These are phyloP conservation scores for Troides helena DNA, from an alignment of 2,888 invertebrate genomes.

Conservation along the genomic window DNA sequence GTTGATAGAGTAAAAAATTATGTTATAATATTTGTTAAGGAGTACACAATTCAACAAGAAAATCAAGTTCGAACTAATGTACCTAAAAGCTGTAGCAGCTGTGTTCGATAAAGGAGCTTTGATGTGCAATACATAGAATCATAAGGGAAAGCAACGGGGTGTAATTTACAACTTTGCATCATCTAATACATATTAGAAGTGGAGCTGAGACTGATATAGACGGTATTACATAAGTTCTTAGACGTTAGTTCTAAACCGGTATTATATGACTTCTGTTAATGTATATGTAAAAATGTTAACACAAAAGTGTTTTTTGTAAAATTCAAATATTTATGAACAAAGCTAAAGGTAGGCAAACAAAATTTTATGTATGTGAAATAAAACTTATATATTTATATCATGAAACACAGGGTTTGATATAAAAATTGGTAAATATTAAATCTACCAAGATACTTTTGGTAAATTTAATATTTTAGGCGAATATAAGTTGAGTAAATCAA, in stretches of 20 bases:
- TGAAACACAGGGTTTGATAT: too few species aligned
- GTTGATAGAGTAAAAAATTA: too few species aligned
- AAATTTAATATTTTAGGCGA: not conserved
- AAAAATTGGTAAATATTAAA: too few species aligned
- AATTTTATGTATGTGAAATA: too few species aligned
- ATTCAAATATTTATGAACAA: too few species aligned
- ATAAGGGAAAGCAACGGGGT: not conserved
- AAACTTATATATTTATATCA: too few species aligned
- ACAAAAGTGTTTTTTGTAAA: too few species aligned
- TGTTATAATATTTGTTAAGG: not conserved
- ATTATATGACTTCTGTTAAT: not conserved
- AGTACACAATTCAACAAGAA: not conserved
- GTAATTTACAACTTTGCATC: not conserved
- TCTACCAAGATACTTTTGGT: too few species aligned
- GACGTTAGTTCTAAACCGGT: too few species aligned
- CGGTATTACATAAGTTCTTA: too few species aligned
- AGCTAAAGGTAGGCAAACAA: too few species aligned
- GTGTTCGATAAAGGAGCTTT: not conserved
- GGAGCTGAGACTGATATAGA: not conserved
- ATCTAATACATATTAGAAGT: not conserved
- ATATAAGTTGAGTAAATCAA: constrained; percentile 8
- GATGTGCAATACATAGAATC: not conserved
- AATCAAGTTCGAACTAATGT: not conserved
- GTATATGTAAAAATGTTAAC: not conserved
- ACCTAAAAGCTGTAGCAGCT: not conserved